A percentile compares a stretch with the other conserved stretches of the same genome.
Conservation (phyloP, 2,888 invertebrate species). For the Parascotia fuliginaria region DNA sequence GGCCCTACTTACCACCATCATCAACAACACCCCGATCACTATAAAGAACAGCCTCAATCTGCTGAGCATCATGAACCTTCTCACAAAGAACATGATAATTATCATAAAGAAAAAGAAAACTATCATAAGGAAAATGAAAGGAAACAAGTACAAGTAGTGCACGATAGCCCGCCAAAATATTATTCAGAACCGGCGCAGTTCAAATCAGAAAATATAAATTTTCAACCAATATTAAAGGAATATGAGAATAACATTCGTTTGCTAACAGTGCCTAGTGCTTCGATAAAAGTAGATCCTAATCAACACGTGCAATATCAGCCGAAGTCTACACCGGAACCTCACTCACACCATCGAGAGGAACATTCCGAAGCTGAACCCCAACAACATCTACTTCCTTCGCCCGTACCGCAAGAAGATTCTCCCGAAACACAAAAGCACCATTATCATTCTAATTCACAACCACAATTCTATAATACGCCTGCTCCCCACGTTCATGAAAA, state of each 20-base stretch:
- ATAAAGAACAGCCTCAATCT: slow-evolving; percentile 23
- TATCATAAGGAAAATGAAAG: slow-evolving; percentile 2
- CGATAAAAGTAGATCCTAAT: slow-evolving; percentile 64
- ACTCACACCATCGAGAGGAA: slow-evolving; percentile 3
- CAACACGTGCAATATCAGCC: slow-evolving; percentile 53
- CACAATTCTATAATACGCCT: slow-evolving; percentile 41
- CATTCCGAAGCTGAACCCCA: slow-evolving; percentile 2
- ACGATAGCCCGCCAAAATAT: slow-evolving; percentile 23
- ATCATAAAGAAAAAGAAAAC: slow-evolving; percentile 15
- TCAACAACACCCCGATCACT: slow-evolving; percentile 20
- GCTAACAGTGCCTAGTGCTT: slow-evolving; percentile 52
- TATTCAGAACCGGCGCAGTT: slow-evolving; percentile 41
- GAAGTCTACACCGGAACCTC: slow-evolving; percentile 34
- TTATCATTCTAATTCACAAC: slow-evolving; percentile 24
- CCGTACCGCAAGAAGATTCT: slow-evolving; percentile 20
- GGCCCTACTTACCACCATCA: slow-evolving; percentile 31
- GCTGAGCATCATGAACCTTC: slow-evolving; percentile 29
- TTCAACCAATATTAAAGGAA: slow-evolving; percentile 56
- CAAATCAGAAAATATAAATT: slow-evolving; percentile 41
- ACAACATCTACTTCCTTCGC: slow-evolving; percentile 27
- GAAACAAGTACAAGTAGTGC: slow-evolving; percentile 15
- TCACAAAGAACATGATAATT: slow-evolving; percentile 26
- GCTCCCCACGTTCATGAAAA: slow-evolving; percentile 64
- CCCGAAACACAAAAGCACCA: slow-evolving; percentile 15
- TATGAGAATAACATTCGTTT: slow-evolving; percentile 67